Evolutionary conservation across 2,888 invertebrate species (phyloP).

Genomic region (Nomada flava): DNA sequence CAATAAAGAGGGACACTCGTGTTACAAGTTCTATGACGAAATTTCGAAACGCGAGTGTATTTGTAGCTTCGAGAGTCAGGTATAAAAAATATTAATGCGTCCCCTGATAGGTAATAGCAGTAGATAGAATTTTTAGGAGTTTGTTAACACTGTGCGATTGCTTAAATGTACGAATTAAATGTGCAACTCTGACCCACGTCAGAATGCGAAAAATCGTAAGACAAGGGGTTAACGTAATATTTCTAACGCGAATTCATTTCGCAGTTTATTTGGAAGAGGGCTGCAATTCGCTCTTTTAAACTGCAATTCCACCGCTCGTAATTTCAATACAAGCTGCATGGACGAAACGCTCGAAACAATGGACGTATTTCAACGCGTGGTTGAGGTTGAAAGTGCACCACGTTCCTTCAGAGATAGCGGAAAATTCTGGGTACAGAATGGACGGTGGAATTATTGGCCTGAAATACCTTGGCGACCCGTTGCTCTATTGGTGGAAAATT

Average conservation of each 20-base stretch:
- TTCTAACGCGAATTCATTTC: conserved; percentile 20
- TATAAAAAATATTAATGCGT: too few relatives aligned
- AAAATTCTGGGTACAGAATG: conserved; percentile 7
- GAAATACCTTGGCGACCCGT: neutral
- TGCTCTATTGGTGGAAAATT: neutral
- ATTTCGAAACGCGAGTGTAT: too few relatives aligned
- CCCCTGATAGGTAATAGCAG: too few relatives aligned
- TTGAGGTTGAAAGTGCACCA: conserved; percentile 3
- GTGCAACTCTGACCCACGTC: too few relatives aligned
- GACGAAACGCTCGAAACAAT: conserved; percentile 29
- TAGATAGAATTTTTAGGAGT: too few relatives aligned
- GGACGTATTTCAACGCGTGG: conserved; percentile 24
- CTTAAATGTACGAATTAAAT: too few relatives aligned
- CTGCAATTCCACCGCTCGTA: conserved; percentile 8
- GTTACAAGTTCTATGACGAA: too few relatives aligned
- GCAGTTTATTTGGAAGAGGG: conserved; percentile 18
- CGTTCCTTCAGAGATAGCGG: conserved; percentile 17
- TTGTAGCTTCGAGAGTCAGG: too few relatives aligned
- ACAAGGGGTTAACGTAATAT: conserved; percentile 10
- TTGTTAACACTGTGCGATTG: too few relatives aligned
- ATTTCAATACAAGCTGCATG: conserved; percentile 3
- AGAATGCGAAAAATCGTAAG: too few relatives aligned
- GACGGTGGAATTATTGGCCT: conserved; percentile 12
- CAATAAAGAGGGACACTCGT: too few relatives aligned
- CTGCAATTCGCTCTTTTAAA: neutral